Percentiles rank a stretch among this genome's conserved stretches.
Evolutionary conservation across 2,113 vertebrate genomes (phyloP).

Genomic region (Cyphomyrus plagiostoma): DNA sequence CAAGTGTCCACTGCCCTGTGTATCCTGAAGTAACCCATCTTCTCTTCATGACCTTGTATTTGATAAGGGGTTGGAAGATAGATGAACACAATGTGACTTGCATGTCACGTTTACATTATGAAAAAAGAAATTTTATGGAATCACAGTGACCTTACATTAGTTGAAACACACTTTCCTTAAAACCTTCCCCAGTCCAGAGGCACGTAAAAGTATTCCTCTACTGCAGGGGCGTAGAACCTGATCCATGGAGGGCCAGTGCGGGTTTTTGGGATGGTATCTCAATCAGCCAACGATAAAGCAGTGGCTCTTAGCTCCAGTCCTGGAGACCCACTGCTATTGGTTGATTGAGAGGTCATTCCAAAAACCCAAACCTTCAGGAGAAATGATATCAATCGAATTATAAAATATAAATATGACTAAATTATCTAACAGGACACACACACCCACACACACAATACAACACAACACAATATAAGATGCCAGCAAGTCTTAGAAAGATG

Average conservation of each 20-base stretch:
- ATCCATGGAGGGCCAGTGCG: too few relatives aligned
- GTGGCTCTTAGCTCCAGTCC: too few relatives aligned
- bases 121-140: background rate
- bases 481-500: background rate
- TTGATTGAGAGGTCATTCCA: too few relatives aligned
- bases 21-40: too few relatives aligned
- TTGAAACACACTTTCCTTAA: slow-evolving; percentile 17
- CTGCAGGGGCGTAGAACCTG: background rate
- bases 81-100: too few relatives aligned
- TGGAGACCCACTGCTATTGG: too few relatives aligned
- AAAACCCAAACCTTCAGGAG: background rate
- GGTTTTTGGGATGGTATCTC: too few relatives aligned
- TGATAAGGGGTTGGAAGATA: too few relatives aligned
- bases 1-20: too few relatives aligned
- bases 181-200: background rate
- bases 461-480: background rate
- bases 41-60: too few relatives aligned
- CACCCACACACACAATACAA: background rate
- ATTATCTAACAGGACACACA: background rate
- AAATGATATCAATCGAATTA: background rate
- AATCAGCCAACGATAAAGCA: too few relatives aligned
- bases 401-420: background rate
- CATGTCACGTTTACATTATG: too few relatives aligned
- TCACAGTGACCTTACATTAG: background rate
- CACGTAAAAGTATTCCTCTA: background rate